Evolutionary conservation across 2,113 vertebrate species (phyloP).

Genomic region (Phoxinus phoxinus): DNA sequence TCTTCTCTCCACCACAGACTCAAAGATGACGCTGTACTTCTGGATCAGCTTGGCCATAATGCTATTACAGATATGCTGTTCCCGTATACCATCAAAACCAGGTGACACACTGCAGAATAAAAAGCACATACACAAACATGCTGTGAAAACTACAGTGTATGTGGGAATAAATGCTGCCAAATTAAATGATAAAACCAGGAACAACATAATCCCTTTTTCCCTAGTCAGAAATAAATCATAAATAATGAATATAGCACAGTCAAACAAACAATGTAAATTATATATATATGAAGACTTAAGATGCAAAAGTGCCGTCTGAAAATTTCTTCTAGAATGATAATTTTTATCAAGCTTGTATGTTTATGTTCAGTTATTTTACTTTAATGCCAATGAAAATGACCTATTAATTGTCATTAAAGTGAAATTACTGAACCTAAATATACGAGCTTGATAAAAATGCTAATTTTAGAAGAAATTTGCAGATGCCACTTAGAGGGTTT

Average conservation of each 20-base stretch:
- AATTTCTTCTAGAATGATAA: too few relatives aligned
- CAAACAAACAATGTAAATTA: neutral
- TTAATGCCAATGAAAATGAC: too few relatives aligned
- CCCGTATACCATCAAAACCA: constrained; percentile 86
- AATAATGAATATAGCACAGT: neutral
- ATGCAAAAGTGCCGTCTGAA: too few relatives aligned
- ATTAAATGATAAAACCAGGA: neutral
- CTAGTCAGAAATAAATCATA: neutral
- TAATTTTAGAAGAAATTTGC: too few relatives aligned
- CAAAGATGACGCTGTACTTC: constrained; percentile 84
- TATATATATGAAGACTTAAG: too few relatives aligned
- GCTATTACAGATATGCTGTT: constrained; percentile 90
- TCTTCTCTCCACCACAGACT: constrained; percentile 65
- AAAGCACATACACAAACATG: constrained; percentile 37
- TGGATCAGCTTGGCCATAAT: constrained; percentile 88
- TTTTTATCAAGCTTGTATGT: too few relatives aligned
- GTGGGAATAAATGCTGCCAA: neutral
- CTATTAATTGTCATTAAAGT: too few relatives aligned
- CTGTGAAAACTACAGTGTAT: neutral
- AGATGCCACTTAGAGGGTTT: too few relatives aligned
- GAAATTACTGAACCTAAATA: too few relatives aligned
- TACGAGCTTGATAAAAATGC: too few relatives aligned
- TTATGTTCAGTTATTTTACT: too few relatives aligned
- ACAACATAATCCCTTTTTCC: neutral
- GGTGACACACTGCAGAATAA: constrained; percentile 79